These are phyloP conservation scores for Allacma fusca DNA, from an alignment of 2,888 invertebrate genomes.

Conservation along the genomic window DNA sequence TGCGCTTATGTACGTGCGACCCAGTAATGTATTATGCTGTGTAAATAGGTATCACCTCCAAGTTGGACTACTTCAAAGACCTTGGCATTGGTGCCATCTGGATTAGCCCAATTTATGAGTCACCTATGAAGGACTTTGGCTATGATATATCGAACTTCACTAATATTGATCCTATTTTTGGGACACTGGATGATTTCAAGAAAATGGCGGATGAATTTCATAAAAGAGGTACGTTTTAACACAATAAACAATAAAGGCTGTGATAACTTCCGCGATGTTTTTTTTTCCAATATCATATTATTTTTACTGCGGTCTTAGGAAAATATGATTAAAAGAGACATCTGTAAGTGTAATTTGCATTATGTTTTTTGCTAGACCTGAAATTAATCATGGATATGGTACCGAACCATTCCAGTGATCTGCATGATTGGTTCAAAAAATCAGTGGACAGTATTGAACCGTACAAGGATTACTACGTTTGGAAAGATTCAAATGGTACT, in stretches of 20 bases:
- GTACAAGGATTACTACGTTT: conserved; percentile 80
- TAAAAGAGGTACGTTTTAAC: conserved; percentile 63
- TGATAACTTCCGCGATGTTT: too few relatives aligned
- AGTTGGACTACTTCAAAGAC: conserved; percentile 68
- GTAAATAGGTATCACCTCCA: conserved; percentile 67
- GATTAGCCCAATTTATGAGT: conserved; percentile 84
- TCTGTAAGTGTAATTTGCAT: too few relatives aligned
- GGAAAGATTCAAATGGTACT: conserved; percentile 66
- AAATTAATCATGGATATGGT: conserved; percentile 79
- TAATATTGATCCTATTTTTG: conserved; percentile 76
- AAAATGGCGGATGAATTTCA: conserved; percentile 67
- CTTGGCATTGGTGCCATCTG: conserved; percentile 79
- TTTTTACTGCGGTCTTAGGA: too few relatives aligned
- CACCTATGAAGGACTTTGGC: conserved; percentile 86
- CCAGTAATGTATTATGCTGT: too few relatives aligned
- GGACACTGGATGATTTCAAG: conserved; percentile 76
- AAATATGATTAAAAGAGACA: too few relatives aligned
- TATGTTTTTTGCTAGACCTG: too few relatives aligned
- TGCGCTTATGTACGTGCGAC: too few relatives aligned
- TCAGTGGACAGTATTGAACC: conserved; percentile 70
- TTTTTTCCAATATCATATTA: too few relatives aligned
- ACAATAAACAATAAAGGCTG: too few relatives aligned
- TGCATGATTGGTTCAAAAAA: conserved; percentile 77
- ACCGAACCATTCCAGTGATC: conserved; percentile 75
- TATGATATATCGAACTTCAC: conserved; percentile 85